Evolutionary conservation across 2,113 vertebrate species (phyloP).

Genomic region (Castor canadensis): DNA sequence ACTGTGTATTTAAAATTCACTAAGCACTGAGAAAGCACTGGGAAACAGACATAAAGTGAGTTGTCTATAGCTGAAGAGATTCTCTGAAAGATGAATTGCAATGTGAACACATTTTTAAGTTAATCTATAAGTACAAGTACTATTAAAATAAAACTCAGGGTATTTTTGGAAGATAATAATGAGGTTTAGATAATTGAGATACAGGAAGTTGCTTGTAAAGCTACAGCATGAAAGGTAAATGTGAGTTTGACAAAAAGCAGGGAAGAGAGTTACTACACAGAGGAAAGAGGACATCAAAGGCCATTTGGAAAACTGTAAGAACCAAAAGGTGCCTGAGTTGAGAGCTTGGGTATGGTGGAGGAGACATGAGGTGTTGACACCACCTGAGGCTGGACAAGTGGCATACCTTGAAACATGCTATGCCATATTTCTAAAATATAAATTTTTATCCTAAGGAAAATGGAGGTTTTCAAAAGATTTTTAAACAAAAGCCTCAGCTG

Average conservation of each 20-base stretch:
- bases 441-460: not conserved
- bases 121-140: not conserved
- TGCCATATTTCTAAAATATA: not conserved
- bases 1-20: not conserved
- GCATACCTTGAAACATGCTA: accelerated
- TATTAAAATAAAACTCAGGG: not conserved
- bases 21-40: not conserved
- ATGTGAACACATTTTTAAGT: not conserved
- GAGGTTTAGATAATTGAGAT: not conserved
- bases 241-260: not conserved
- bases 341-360: accelerated
- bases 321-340: too few relatives aligned
- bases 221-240: not conserved
- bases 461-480: not conserved
- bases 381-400: not conserved
- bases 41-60: not conserved
- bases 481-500: not conserved
- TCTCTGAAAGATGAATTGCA: not conserved
- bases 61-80: not conserved
- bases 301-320: not conserved
- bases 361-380: not conserved
- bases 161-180: not conserved
- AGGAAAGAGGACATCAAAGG: not conserved
- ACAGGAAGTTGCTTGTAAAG: not conserved
- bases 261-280: not conserved